Conservation (phyloP, 2,888 invertebrate species). For the Luffia ferchaultella region DNA sequence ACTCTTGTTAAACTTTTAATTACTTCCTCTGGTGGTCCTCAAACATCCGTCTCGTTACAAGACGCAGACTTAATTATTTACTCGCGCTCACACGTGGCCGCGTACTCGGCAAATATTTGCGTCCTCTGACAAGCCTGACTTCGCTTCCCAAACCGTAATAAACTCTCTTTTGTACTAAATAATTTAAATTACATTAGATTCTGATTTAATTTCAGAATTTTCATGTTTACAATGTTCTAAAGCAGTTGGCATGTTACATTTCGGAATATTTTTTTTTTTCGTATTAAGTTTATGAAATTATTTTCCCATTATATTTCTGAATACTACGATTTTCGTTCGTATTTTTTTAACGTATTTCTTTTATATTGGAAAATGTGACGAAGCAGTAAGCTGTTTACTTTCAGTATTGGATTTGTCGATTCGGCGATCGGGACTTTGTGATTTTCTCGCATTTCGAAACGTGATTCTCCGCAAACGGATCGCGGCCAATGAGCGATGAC, state of each 20-base stretch:
- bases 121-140: conserved; percentile 11
- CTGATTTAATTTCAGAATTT: too few relatives aligned
- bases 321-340: too few relatives aligned
- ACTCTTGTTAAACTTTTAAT: conserved; percentile 56
- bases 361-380: not conserved
- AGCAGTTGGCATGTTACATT: too few relatives aligned
- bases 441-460: too few relatives aligned
- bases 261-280: too few relatives aligned
- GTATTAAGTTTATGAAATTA: too few relatives aligned
- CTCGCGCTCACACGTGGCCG: conserved; percentile 44
- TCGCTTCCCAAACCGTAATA: not conserved
- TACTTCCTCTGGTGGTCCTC: conserved; percentile 54
- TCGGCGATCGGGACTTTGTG: not conserved
- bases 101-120: conserved; percentile 21
- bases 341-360: too few relatives aligned
- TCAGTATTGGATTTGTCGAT: too few relatives aligned
- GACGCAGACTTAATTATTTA: conserved; percentile 55
- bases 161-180: not conserved
- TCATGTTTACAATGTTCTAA: too few relatives aligned
- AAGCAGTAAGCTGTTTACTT: not conserved
- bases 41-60: conserved; percentile 56
- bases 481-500: conserved; percentile 50
- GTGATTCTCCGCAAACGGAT: not conserved
- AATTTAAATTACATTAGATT: too few relatives aligned
- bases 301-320: too few relatives aligned